Percentiles rank a stretch among this genome's conserved stretches.
Evolutionary conservation across 1,140 invertebrate genomes (phyloP).

Genomic region (Eupristina koningsbergeri): DNA sequence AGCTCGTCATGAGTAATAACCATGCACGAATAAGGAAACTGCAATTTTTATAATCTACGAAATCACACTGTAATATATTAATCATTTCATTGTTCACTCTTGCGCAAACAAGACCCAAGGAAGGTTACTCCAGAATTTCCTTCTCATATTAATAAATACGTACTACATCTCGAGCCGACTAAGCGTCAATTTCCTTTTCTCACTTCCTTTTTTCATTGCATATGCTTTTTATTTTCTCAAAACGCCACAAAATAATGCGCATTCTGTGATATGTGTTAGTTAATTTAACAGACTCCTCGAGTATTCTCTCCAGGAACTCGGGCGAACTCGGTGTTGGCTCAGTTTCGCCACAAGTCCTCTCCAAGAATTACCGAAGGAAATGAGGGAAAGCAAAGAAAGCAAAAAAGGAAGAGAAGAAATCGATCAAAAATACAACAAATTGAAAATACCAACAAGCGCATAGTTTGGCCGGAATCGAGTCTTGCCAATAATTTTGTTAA

Average conservation of each 20-base stretch:
- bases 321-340: slow-evolving; percentile 26
- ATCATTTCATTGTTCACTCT: slow-evolving; percentile 4
- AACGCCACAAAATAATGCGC: slow-evolving; percentile 61
- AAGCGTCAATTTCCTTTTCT: slow-evolving; percentile 20
- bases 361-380: not conserved
- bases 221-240: slow-evolving; percentile 46
- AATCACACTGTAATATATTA: slow-evolving; percentile 29
- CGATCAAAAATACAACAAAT: too few species aligned
- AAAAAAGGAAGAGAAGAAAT: not conserved
- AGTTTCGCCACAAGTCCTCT: slow-evolving; percentile 21
- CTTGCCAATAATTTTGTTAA: slow-evolving; percentile 73
- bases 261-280: slow-evolving; percentile 72
- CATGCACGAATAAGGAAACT: slow-evolving; percentile 24
- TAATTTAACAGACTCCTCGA: slow-evolving; percentile 56
- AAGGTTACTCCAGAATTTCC: slow-evolving; percentile 37
- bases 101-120: not conserved
- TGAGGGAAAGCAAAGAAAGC: not conserved
- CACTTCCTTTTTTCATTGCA: slow-evolving; percentile 34
- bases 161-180: slow-evolving; percentile 29
- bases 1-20: slow-evolving; percentile 19
- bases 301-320: not conserved
- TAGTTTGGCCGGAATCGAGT: slow-evolving; percentile 61
- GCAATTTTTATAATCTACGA: not conserved
- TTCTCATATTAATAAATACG: slow-evolving; percentile 31
- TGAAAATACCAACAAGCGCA: too few species aligned